Base-by-base conservation (phyloP, 2,113 vertebrate genomes). In the Actenoides lindsayi region DNA sequence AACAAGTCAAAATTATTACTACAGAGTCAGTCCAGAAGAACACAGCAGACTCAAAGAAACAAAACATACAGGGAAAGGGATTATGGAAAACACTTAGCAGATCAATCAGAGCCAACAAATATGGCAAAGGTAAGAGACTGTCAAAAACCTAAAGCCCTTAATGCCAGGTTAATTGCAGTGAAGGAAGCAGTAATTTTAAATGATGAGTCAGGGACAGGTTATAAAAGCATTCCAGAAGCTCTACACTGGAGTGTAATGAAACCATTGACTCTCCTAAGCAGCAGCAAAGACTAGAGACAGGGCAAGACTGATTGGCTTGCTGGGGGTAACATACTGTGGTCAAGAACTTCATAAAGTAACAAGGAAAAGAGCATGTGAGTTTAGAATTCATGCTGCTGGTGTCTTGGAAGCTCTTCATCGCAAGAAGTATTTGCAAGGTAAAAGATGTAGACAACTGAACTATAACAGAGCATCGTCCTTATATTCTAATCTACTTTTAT, bases 101-200 rank as follows among this genome's bases (percentile, higher is more conserved):
- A 69, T 75, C 71, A 83, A 16, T 83, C 83, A 86, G 81, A 93
- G 20, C 10, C 64, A 78, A 78, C 3, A 63, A 89, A 28, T 17
- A 48, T 2, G 35, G 42, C 24, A 90, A 90, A 93, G 48, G 16
- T 15, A 86, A 81, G 35, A 84, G n/a, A 70, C 19, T 62, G 37
- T 16, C 0, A 0, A 84, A 62, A 75, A 81, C 13, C 16, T 23
- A 78, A 56, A 42, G 23, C 46, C 71, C 16, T 67, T 90, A 13
- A 9, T 81, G 35, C 25, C 56, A 71, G 46, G 42, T n/a, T 90
- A 89, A 90, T 48, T 83, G 83, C 64, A 83, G 35, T 37, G 64
- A 94, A 94, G 86, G 18, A 81, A 75, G 35, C n/a, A 96, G 50
- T 27, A 54, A 42, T 77, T 90, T 74, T 30, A 94, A 94, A 92